These are phyloP conservation scores for Scaptomyza pallida DNA, from an alignment of 1,140 invertebrate species.

Conservation along the genomic window DNA sequence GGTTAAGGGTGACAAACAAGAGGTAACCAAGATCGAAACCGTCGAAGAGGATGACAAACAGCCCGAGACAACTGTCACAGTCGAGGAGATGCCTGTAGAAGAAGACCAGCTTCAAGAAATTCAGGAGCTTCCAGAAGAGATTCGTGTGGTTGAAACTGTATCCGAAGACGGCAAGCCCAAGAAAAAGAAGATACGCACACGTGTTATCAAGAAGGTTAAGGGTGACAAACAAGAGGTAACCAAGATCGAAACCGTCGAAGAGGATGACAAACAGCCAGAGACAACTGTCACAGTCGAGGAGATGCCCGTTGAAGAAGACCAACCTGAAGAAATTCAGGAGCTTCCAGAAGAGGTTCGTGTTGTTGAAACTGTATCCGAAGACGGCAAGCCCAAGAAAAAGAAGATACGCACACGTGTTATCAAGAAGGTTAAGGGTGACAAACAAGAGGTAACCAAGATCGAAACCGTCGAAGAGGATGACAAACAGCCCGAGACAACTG, in stretches of 20 bases:
- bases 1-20: slow-evolving; percentile 39
- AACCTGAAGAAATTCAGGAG: slow-evolving; percentile 21
- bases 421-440: slow-evolving; percentile 38
- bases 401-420: slow-evolving; percentile 34
- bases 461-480: slow-evolving; percentile 39
- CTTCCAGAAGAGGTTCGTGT: slow-evolving; percentile 75
- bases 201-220: slow-evolving; percentile 64
- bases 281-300: slow-evolving; percentile 46
- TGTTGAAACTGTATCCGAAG: slow-evolving; percentile 63
- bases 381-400: slow-evolving; percentile 56
- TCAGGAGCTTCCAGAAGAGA: slow-evolving; percentile 55
- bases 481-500: slow-evolving; percentile 35
- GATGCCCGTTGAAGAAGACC: slow-evolving; percentile 30
- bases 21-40: slow-evolving; percentile 38
- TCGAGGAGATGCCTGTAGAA: slow-evolving; percentile 31
- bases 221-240: slow-evolving; percentile 71
- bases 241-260: slow-evolving; percentile 71
- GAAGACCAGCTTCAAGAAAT: slow-evolving; percentile 17
- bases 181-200: slow-evolving; percentile 63
- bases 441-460: slow-evolving; percentile 42
- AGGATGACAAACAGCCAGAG: slow-evolving; percentile 65
- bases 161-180: slow-evolving; percentile 54
- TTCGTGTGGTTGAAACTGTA: slow-evolving; percentile 50
- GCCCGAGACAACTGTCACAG: slow-evolving; percentile 33
- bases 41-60: slow-evolving; percentile 41